Conservation (phyloP, 2,113 vertebrate species). For the Camelus bactrianus region DNA sequence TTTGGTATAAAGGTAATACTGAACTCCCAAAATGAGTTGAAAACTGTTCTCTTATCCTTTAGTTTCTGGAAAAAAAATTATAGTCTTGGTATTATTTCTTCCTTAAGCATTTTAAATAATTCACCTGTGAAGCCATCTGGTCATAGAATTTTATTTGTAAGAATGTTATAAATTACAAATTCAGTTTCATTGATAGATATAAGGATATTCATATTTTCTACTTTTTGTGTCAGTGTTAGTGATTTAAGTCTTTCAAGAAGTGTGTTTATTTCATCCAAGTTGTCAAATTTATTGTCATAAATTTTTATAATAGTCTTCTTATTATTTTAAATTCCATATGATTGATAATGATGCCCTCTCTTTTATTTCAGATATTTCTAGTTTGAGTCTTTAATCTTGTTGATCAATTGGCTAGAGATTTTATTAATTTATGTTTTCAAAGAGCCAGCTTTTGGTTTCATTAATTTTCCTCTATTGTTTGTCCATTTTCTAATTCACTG, state of each 20-base stretch:
- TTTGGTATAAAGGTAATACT: not conserved
- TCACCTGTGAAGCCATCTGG: not conserved
- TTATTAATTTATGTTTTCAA: not conserved
- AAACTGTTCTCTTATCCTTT: not conserved
- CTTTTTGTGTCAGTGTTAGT: not conserved
- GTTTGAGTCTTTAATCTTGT: not conserved
- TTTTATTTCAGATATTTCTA: not conserved
- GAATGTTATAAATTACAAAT: not conserved
- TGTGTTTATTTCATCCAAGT: slow-evolving; percentile 2
- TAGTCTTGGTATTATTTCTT: not conserved
- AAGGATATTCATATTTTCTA: not conserved
- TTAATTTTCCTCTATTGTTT: slow-evolving; percentile 28
- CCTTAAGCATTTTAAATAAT: slow-evolving; percentile 21
- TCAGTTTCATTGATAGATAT: not conserved
- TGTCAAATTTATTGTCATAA: slow-evolving; percentile 5
- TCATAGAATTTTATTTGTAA: not conserved
- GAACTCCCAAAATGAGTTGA: not conserved
- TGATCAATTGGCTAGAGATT: not conserved
- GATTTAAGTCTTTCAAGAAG: not conserved
- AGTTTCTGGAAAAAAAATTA: not conserved
- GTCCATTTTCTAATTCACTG: not conserved
- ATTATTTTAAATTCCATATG: not conserved
- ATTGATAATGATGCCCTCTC: not conserved
- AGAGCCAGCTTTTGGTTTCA: not conserved
- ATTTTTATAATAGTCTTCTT: not conserved